These are phyloP conservation scores for Leucophenga varia DNA, from an alignment of 1,140 invertebrate species.

Conservation along the genomic window DNA sequence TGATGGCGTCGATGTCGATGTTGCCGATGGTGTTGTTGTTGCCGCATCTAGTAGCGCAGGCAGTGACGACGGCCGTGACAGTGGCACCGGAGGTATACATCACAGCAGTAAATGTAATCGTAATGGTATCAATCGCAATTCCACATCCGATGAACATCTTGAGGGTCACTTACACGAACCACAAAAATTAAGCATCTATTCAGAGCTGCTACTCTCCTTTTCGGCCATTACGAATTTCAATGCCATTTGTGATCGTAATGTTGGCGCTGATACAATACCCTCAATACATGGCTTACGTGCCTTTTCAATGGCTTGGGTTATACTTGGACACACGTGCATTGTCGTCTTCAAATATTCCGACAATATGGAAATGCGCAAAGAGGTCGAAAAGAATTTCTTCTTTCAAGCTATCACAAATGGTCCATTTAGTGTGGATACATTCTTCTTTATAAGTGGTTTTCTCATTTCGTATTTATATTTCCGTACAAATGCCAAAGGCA, in stretches of 20 bases:
- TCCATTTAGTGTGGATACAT: constrained; percentile 87
- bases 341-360: constrained; percentile 83
- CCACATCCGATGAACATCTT: constrained; percentile 64
- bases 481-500: constrained; percentile 76
- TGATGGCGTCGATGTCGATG: constrained; percentile 5
- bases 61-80: not conserved
- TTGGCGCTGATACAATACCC: constrained; percentile 78
- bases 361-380: constrained; percentile 75
- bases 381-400: constrained; percentile 76
- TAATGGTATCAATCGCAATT: constrained; percentile 54
- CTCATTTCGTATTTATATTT: constrained; percentile 83
- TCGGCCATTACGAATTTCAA: constrained; percentile 73
- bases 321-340: constrained; percentile 86
- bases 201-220: constrained; percentile 76
- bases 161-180: constrained; percentile 58
- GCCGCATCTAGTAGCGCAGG: no score
- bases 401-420: constrained; percentile 85
- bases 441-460: constrained; percentile 81
- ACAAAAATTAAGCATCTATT: constrained; percentile 61
- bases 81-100: no score
- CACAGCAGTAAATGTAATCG: no score
- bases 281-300: constrained; percentile 80
- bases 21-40: not conserved
- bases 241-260: constrained; percentile 75
- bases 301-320: constrained; percentile 90